Evolutionary conservation across 2,797 vertebrate genomes (phyloP), one percentile per base, ranked within the genome.

Genomic region (Presbytis comata): DNA sequence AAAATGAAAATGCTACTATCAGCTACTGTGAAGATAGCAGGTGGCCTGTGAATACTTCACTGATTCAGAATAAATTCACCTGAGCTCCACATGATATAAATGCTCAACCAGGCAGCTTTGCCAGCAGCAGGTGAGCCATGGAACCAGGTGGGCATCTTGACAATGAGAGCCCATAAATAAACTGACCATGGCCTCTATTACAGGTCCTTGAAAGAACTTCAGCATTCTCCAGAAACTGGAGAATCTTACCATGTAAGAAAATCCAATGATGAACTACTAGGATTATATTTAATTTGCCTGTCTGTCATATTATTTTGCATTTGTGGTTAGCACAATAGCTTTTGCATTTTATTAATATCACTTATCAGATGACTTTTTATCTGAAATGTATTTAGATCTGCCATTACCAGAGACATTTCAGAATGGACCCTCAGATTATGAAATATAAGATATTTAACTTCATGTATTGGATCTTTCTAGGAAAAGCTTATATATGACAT

Each of bases 111-210:
- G 86, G 44, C 36, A 72, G 41, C 55, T 85, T 75, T 70, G 74
- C n/a, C 79, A 97, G 59, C 41, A 89, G 78, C 94, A 87, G 70
- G 48, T 48, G 36, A 95, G 44, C 64, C n/a, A 21, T 0, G 9
- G 72, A 89, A 80, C 75, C 91, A 96, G 61, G 22, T 89, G 85
- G 75, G 24, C 48, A 61, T n/a, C 81, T 82, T 95, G 74, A 93
- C 79, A 91, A 64, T 78, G 39, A 72, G 14, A 91, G n/a, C 53
- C 78, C 44, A 86, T 28, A 55, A 89, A 93, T 72, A 53, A 96
- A 53, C 22, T 93, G 89, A 67, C 91, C 83, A 88, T 1, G 3
- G 19, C 46, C 61, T 76, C 41, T 7, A 3, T 7, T 21, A 0
- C 30, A 93, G 24, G 61, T 76, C 79, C 67, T 89, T 97, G 89